Conservation (phyloP, 2,797 vertebrate species). For the Syncerus caffer region DNA sequence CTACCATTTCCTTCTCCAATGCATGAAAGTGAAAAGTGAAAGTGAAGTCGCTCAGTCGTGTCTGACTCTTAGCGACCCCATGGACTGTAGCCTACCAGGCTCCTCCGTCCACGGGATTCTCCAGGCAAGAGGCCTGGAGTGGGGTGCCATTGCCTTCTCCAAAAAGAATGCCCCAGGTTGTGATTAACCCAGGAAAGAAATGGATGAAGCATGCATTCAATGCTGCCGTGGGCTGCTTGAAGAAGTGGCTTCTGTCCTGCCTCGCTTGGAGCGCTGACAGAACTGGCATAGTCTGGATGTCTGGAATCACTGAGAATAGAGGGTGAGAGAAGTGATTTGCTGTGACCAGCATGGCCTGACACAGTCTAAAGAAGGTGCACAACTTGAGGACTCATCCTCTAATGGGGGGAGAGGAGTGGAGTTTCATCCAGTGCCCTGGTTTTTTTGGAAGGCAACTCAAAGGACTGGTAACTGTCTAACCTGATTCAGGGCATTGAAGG, state of each 20-base stretch:
- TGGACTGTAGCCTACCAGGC: too few species aligned
- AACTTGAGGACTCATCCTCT: background rate
- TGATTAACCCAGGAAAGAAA: background rate
- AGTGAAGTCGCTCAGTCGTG: too few species aligned
- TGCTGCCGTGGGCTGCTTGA: background rate
- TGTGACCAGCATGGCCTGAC: background rate
- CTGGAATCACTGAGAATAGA: background rate
- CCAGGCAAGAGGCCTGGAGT: too few species aligned
- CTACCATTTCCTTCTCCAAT: too few species aligned
- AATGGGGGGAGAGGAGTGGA: background rate
- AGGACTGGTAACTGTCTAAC: background rate
- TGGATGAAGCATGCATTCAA: background rate
- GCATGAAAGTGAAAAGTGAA: too few species aligned
- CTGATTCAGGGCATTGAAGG: background rate
- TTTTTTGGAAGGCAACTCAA: background rate
- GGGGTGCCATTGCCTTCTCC: too few species aligned
- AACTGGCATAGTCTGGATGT: background rate
- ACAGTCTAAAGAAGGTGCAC: background rate
- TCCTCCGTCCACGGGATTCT: too few species aligned
- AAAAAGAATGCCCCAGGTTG: background rate
- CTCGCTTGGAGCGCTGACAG: background rate
- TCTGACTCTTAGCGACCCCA: too few species aligned
- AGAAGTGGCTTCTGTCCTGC: too few species aligned
- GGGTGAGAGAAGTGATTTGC: background rate
- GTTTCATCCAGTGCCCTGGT: background rate